A percentile compares a stretch with the other conserved stretches of the same genome.
Conservation (phyloP, 2,797 vertebrate genomes). For the Oreochromis grahami region DNA sequence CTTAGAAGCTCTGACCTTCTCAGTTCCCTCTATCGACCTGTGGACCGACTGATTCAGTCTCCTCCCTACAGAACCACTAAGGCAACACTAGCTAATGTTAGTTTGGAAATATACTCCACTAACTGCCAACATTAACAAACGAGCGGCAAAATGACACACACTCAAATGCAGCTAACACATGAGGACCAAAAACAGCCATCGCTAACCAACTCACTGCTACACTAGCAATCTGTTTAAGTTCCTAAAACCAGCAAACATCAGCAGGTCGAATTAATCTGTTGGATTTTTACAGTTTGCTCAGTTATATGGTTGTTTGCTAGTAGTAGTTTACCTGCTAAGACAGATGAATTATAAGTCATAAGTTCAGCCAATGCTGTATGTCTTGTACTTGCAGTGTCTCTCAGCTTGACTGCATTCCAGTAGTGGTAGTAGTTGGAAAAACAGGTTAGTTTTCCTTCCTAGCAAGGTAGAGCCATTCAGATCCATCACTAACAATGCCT, state of each 20-base stretch:
- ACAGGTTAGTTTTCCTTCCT: not conserved
- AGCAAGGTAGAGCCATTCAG: not conserved
- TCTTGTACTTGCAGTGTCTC: not conserved
- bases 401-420: not conserved
- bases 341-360: not conserved
- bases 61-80: not conserved
- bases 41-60: not conserved
- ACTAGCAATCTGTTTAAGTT: not conserved
- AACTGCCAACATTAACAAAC: not conserved
- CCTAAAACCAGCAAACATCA: not conserved
- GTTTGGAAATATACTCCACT: not conserved
- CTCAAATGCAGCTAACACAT: not conserved
- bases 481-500: not conserved
- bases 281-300: rapidly evolving
- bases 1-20: not conserved
- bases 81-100: not conserved
- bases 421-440: not conserved
- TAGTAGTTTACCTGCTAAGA: not conserved
- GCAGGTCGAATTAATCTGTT: not conserved
- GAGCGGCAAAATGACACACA: not conserved
- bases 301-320: not conserved
- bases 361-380: not conserved
- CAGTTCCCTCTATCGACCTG: not conserved
- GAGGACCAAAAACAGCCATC: not conserved
- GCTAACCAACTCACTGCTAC: not conserved